These are phyloP conservation scores for Erebia epiphron DNA, from an alignment of 2,888 invertebrate species.

Conservation along the genomic window DNA sequence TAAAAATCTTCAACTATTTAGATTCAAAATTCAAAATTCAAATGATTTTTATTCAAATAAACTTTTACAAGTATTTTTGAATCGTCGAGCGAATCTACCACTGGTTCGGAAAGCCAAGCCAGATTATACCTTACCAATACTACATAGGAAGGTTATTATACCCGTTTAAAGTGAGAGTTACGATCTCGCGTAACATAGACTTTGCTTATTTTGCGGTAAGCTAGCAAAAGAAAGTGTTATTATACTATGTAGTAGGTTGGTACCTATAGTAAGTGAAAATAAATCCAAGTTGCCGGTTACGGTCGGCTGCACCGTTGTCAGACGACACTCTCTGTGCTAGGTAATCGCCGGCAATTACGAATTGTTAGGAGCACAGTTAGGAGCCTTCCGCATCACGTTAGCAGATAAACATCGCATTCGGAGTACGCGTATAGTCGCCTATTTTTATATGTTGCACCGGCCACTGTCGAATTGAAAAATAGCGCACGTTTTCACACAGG, in stretches of 20 bases:
- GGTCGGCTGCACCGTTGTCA: slow-evolving; percentile 36
- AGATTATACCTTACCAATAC: background rate
- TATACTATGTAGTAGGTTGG: slow-evolving; percentile 26
- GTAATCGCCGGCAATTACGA: slow-evolving; percentile 27
- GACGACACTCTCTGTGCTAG: slow-evolving; percentile 31
- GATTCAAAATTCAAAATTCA: too few relatives aligned
- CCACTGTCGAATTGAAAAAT: background rate
- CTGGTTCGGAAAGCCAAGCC: too few relatives aligned
- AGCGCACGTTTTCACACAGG: slow-evolving; percentile 2
- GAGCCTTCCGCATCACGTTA: slow-evolving; percentile 25
- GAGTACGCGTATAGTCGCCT: slow-evolving; percentile 11
- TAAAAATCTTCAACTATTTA: too few relatives aligned
- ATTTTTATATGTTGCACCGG: slow-evolving; percentile 4
- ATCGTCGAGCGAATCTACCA: too few relatives aligned
- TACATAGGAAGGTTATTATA: background rate
- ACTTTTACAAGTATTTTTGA: too few relatives aligned
- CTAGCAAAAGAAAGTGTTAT: slow-evolving; percentile 42
- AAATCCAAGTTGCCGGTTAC: slow-evolving; percentile 40
- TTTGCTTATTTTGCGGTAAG: slow-evolving; percentile 27
- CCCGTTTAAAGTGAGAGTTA: slow-evolving; percentile 16
- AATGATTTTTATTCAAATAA: too few relatives aligned
- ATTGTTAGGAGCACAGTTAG: slow-evolving; percentile 12
- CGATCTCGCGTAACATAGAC: slow-evolving; percentile 20
- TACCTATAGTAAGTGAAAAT: slow-evolving; percentile 43
- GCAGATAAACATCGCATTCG: slow-evolving; percentile 20